Conservation (phyloP, 2,113 vertebrate species). For the Cheilinus undulatus region DNA sequence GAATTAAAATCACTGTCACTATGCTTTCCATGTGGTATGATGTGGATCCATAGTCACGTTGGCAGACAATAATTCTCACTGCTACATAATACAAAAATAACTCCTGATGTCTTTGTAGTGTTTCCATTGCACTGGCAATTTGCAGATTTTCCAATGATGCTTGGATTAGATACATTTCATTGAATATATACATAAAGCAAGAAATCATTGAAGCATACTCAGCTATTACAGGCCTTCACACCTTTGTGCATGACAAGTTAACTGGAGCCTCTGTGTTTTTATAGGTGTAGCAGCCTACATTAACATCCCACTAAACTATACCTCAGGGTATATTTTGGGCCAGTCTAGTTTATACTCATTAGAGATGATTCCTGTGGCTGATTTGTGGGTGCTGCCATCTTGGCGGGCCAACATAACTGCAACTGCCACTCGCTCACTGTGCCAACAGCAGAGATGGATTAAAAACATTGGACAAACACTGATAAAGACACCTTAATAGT, state of each 20-base stretch:
- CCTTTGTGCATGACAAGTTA: not conserved
- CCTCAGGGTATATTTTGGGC: too few species aligned
- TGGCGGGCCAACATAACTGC: too few species aligned
- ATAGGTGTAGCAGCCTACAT: too few species aligned
- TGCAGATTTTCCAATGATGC: not conserved
- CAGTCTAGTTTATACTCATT: too few species aligned
- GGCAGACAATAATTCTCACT: conserved; percentile 9
- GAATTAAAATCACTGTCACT: conserved; percentile 56
- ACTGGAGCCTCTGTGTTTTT: not conserved
- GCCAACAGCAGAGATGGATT: too few species aligned
- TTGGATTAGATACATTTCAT: not conserved
- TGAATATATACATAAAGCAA: conserved; percentile 9
- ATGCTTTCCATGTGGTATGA: conserved; percentile 1
- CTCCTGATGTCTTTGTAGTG: not conserved
- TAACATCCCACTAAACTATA: too few species aligned
- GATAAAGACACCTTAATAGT: too few species aligned
- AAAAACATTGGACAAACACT: too few species aligned
- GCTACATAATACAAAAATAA: not conserved
- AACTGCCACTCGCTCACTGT: too few species aligned
- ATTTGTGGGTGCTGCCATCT: too few species aligned
- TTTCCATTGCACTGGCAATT: not conserved
- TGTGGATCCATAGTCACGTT: conserved; percentile 3
- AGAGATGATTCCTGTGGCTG: too few species aligned
- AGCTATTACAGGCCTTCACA: not conserved
- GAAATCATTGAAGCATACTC: not conserved